These are phyloP conservation scores for Neodontobutis hainanensis DNA, from an alignment of 2,113 vertebrate species.

Conservation along the genomic window DNA sequence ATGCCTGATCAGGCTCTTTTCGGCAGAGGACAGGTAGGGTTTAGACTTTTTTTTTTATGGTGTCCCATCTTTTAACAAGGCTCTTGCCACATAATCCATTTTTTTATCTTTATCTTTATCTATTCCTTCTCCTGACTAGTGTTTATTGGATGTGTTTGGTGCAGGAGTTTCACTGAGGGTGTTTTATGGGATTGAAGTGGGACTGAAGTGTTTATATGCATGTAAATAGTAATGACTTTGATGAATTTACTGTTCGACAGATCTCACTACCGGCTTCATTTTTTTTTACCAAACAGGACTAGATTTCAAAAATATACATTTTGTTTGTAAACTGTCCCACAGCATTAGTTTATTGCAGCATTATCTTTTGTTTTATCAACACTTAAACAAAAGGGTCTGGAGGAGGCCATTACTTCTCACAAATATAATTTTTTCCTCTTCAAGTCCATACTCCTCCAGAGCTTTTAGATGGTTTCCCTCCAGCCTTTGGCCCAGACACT, in stretches of 20 bases:
- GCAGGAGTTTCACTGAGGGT: conserved; percentile 17
- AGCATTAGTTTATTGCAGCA: no score
- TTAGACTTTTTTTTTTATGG: no score
- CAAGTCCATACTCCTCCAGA: conserved; percentile 28
- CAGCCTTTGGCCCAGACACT: conserved; percentile 4
- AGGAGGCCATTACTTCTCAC: conserved; percentile 35
- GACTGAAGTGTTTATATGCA: not conserved
- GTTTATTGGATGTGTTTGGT: conserved; percentile 3
- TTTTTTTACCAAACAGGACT: no score
- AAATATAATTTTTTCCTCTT: conserved; percentile 18
- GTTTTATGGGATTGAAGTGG: conserved; percentile 6
- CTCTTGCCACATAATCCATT: no score
- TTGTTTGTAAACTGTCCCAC: no score
- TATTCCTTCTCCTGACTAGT: conserved; percentile 36
- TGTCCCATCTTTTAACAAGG: no score
- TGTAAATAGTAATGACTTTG: not conserved
- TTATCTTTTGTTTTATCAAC: not conserved
- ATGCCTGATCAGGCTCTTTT: no score
- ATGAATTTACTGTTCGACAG: not conserved
- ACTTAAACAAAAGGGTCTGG: conserved; percentile 34
- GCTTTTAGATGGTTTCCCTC: conserved; percentile 18
- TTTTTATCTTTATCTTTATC: conserved; percentile 51
- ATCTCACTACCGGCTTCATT: no score
- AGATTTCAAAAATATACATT: no score
- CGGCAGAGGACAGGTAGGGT: no score